These are phyloP conservation scores for Protomyctophum bolini DNA, from an alignment of 2,113 vertebrate genomes.

Conservation along the genomic window DNA sequence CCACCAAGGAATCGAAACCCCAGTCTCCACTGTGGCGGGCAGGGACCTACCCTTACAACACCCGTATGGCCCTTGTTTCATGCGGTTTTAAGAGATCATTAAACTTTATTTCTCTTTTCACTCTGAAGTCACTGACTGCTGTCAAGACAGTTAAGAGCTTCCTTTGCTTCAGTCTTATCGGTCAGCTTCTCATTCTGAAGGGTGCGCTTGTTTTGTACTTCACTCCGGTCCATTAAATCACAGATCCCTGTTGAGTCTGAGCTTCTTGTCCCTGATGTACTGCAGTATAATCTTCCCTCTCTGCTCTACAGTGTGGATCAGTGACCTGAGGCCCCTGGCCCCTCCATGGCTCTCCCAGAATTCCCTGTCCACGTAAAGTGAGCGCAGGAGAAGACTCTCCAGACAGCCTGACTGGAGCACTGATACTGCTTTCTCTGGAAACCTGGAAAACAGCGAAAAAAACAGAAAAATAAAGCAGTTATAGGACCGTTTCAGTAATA, in stretches of 20 bases:
- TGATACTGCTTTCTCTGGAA: conserved; percentile 80
- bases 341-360: conserved; percentile 87
- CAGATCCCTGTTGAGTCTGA: conserved; percentile 71
- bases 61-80: no score
- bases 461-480: background rate
- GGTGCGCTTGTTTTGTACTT: background rate
- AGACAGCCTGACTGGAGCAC: conserved; percentile 84
- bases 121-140: no score
- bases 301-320: conserved; percentile 76
- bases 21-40: no score
- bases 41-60: no score
- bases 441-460: conserved; percentile 71
- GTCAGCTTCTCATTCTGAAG: background rate
- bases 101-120: no score
- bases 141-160: no score
- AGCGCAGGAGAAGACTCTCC: conserved; percentile 82
- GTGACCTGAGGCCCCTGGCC: conserved; percentile 66
- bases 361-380: conserved; percentile 81
- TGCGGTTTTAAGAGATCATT: no score
- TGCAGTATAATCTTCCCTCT: conserved; percentile 80
- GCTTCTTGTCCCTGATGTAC: conserved; percentile 79
- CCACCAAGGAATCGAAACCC: no score
- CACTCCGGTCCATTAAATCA: conserved; percentile 37
- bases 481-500: no score
- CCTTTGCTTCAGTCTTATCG: no score